These are phyloP conservation scores for Pteropus rufus DNA, from an alignment of 2,797 vertebrate genomes.

Conservation along the genomic window DNA sequence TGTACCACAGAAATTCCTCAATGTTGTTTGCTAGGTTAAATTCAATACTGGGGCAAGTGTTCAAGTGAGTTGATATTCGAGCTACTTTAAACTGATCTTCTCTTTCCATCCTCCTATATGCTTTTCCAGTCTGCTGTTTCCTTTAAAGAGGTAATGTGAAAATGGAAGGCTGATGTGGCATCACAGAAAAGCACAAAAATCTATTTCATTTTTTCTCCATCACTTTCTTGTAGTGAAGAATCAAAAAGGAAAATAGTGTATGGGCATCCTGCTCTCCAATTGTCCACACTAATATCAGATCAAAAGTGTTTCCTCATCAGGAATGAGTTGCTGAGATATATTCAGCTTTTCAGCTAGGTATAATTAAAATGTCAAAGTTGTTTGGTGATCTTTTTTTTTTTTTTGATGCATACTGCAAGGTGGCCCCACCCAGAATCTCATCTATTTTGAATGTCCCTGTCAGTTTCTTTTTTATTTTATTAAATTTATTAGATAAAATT, in stretches of 20 bases:
- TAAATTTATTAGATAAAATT: background rate
- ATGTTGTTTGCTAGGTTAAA: constrained; percentile 18
- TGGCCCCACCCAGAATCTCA: background rate
- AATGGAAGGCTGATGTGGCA: background rate
- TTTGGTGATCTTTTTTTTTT: background rate
- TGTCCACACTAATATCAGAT: background rate
- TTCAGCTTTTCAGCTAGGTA: background rate
- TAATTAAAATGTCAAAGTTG: background rate
- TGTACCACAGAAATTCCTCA: constrained; percentile 3
- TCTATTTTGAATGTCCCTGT: background rate
- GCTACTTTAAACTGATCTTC: background rate
- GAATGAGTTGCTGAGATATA: background rate
- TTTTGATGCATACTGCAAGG: background rate
- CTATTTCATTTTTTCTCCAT: background rate
- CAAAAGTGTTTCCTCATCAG: background rate
- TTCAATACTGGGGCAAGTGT: background rate
- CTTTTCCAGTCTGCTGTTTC: background rate
- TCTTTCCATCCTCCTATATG: background rate
- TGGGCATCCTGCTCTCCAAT: background rate
- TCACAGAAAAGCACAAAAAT: background rate
- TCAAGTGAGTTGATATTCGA: constrained; percentile 29
- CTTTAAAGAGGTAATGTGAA: constrained; percentile 17
- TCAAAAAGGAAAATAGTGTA: background rate
- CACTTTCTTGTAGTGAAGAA: background rate
- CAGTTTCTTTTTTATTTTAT: background rate